Conservation (phyloP, 2,888 invertebrate genomes). For the Camponotus fellah region DNA sequence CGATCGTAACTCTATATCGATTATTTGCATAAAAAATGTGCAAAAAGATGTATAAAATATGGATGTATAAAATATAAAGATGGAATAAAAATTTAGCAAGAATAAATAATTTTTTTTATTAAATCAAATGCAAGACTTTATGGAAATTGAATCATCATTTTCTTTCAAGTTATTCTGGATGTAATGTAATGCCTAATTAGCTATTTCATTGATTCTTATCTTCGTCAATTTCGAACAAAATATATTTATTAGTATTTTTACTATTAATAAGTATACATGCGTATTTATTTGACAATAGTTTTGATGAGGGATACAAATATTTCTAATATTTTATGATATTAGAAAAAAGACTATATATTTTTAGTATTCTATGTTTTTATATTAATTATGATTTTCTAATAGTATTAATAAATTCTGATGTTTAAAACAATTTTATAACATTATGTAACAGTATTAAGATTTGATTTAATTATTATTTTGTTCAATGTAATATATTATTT, state of each 20-base stretch:
- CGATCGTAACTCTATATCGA: neutral
- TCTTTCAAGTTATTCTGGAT: neutral
- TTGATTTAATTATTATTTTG: neutral
- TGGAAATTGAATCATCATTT: neutral
- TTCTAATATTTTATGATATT: neutral
- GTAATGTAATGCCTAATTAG: neutral
- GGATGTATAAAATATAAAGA: too few relatives aligned
- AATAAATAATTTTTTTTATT: neutral
- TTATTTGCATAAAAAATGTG: neutral
- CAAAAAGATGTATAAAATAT: too few relatives aligned
- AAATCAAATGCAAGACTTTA: neutral
- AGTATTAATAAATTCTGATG: neutral
- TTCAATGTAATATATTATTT: neutral
- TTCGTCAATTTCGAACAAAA: neutral
- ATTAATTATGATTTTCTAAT: neutral
- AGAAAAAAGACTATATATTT: neutral
- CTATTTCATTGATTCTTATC: neutral
- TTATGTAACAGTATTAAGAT: neutral
- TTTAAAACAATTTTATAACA: neutral
- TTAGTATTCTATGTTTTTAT: neutral
- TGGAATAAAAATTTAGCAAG: neutral
- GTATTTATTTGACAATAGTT: neutral
- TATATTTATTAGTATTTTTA: slow-evolving; percentile 8
- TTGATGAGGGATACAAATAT: neutral
- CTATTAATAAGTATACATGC: neutral